These are phyloP conservation scores for Eclectus roratus DNA, from an alignment of 2,113 vertebrate species.

Conservation along the genomic window DNA sequence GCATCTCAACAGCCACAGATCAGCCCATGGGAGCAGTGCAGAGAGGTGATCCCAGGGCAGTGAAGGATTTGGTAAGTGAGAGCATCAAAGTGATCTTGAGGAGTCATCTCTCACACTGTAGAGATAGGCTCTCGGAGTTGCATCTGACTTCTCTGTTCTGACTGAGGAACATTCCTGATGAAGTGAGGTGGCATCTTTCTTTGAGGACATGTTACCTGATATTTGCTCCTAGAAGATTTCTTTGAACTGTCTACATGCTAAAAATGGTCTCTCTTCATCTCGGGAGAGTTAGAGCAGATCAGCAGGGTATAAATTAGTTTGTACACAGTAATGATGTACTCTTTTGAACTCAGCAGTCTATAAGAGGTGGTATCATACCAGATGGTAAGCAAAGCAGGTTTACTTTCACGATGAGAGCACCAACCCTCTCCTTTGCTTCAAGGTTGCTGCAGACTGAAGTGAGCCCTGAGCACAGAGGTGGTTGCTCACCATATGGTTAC, in stretches of 20 bases:
- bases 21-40: neutral
- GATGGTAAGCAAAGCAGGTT: neutral
- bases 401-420: neutral
- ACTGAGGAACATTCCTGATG: neutral
- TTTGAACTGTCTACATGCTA: neutral
- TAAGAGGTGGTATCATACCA: neutral
- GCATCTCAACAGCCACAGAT: neutral
- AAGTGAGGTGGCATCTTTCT: neutral
- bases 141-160: neutral
- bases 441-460: neutral
- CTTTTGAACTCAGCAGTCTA: neutral
- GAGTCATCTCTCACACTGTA: neutral
- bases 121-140: neutral
- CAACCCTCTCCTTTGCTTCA: neutral
- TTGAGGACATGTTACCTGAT: neutral
- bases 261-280: neutral
- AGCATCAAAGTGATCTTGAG: neutral
- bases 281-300: neutral
- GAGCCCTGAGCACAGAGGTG: neutral
- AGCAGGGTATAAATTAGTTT: neutral
- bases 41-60: neutral
- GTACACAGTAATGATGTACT: neutral
- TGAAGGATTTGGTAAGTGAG: neutral
- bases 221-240: neutral
- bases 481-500: neutral